Base-by-base conservation (phyloP, 2,797 vertebrate genomes). In the Synaphobranchus kaupii region DNA sequence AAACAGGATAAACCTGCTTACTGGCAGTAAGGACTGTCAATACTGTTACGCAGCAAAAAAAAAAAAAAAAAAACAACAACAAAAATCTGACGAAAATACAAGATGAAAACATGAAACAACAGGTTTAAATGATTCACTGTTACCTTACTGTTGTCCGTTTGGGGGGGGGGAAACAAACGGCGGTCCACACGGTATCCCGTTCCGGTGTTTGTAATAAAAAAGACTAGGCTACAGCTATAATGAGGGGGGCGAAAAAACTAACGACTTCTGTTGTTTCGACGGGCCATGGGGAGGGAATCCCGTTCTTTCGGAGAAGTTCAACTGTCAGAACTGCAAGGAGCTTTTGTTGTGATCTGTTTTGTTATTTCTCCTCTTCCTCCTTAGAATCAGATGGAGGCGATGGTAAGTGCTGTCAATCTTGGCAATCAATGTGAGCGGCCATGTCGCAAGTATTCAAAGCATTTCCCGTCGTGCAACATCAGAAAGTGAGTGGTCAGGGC, bases 391-490 rank as follows among this genome's bases (percentile, higher is more conserved):
- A 94, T 94, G 94, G 93, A 95, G 95, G 93, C 92, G 93, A 96
- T 95, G 95, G 94, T 96, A 95, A 95, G 93, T 93, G 95, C 93
- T 95, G 95, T 97, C 95, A 96, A 96, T 94, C 93, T 95, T 93
- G 94, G 92, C 92, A 90, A 94, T 93, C 95, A 95, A 95, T 94
- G 94, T 92, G 93, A 93, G 94, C 94, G 94, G 95, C 94, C 95
- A 96, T 96, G 95, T 95, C 95, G 95, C 94, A 95, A 94, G 92
- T 94, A 94, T 91, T 95, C 93, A 95, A 96, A 95, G 95, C 95
- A 97, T 97, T 97, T 97, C 96, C 97, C 96, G 96, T 97, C 97
- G 95, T 96, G 95, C 96, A 95, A 97, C 95, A 94, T 95, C 93
- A 94, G 95, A 95, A 95, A 96, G 96, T 95, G 96, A 96, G 96